Percentiles rank a stretch among this genome's conserved stretches.
These are phyloP conservation scores for Eucidaris tribuloides DNA, from an alignment of 35 echinoderm and acorn worm species.

Conservation along the genomic window DNA sequence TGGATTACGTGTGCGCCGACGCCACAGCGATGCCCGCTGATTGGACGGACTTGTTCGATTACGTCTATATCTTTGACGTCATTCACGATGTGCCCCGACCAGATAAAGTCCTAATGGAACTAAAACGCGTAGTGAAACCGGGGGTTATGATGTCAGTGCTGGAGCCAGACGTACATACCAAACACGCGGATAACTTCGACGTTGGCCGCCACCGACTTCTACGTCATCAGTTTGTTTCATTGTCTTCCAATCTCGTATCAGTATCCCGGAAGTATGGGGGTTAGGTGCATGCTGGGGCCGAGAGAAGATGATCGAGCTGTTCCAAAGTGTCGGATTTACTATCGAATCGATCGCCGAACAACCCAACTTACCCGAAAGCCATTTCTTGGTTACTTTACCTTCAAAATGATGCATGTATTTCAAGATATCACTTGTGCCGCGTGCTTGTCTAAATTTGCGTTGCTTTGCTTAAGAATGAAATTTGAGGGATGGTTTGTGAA, in stretches of 20 bases:
- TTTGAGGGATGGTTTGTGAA: no score
- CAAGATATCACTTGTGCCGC: no score
- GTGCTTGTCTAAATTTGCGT: no score
- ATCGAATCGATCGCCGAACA: not conserved
- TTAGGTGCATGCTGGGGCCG: constrained; percentile 92
- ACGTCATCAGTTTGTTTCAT: constrained; percentile 91
- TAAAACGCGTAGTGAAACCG: constrained; percentile 71
- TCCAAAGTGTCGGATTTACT: constrained; percentile 58
- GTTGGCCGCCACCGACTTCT: constrained; percentile 71
- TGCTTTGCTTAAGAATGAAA: no score
- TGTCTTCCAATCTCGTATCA: constrained; percentile 88
- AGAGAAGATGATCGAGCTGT: constrained; percentile 48
- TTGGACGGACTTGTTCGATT: constrained; percentile 77
- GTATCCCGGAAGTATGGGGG: constrained; percentile 49
- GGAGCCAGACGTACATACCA: constrained; percentile 64
- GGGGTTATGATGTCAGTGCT: constrained; percentile 75
- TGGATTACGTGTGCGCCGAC: constrained; percentile 61
- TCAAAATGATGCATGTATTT: no score
- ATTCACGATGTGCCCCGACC: constrained; percentile 91
- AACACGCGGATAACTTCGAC: constrained; percentile 73
- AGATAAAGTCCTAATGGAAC: constrained; percentile 44
- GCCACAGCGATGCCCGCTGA: constrained; percentile 56
- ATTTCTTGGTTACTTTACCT: no score
- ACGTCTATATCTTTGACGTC: constrained; percentile 73
- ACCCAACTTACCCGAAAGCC: no score